phyloP scores from a whole-genome alignment of 2,797 vertebrate genomes.

The Gorsachius magnificus region DNA sequence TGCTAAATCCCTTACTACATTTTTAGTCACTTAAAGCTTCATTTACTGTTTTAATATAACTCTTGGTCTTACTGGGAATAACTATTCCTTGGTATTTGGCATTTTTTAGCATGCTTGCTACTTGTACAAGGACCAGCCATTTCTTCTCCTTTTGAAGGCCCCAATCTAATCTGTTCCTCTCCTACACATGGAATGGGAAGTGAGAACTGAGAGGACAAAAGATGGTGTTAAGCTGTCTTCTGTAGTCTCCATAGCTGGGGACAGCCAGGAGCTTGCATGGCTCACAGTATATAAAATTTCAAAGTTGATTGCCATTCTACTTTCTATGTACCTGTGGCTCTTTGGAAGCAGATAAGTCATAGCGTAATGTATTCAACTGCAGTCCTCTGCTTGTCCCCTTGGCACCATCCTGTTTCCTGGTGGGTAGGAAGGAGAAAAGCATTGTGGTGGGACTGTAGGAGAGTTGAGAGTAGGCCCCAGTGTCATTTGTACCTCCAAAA shows the following conservation, averaged over 20 bases:
- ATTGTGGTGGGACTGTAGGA: background rate
- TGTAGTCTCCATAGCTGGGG: background rate
- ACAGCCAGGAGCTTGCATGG: background rate
- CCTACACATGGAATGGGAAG: fast-evolving
- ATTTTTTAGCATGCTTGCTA: background rate
- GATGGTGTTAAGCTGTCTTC: background rate
- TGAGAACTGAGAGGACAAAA: background rate
- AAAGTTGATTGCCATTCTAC: background rate
- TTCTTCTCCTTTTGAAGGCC: background rate
- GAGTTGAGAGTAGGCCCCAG: background rate
- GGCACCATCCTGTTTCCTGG: background rate
- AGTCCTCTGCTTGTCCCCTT: background rate
- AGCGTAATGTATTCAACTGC: background rate
- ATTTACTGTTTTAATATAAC: background rate
- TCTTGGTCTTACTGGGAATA: background rate
- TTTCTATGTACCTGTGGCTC: background rate
- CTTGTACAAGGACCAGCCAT: fast-evolving
- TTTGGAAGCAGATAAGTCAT: background rate
- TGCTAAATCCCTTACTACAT: background rate
- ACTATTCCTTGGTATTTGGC: background rate
- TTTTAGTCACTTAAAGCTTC: background rate
- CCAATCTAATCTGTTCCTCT: background rate
- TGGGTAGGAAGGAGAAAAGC: background rate
- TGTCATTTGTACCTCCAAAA: background rate
- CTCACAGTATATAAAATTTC: background rate